phyloP scores from a whole-genome alignment of 1,140 invertebrate genomes.

The Tetramorium simillimum region DNA sequence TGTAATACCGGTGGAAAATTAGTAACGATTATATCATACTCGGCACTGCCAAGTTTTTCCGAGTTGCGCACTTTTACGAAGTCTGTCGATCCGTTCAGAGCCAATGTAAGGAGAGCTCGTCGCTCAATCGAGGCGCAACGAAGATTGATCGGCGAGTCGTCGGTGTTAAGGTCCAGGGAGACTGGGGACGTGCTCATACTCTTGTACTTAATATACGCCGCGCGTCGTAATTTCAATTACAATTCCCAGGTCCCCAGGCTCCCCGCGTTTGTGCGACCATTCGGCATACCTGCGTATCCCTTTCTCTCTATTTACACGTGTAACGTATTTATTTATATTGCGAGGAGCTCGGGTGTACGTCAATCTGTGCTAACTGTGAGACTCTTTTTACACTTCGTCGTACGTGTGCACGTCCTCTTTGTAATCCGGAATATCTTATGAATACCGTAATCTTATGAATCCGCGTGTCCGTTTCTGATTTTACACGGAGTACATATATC shows the following conservation, averaged over 20 bases:
- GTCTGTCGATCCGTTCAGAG: slow-evolving; percentile 26
- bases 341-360: slow-evolving; percentile 64
- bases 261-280: slow-evolving; percentile 34
- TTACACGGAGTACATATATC: neutral
- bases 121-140: slow-evolving; percentile 23
- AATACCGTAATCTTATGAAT: slow-evolving; percentile 14
- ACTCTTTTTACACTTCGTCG: slow-evolving; percentile 44
- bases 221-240: slow-evolving; percentile 61
- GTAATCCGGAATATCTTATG: slow-evolving; percentile 10
- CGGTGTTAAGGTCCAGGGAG: slow-evolving; percentile 59
- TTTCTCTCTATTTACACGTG: slow-evolving; percentile 71
- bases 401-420: slow-evolving; percentile 22
- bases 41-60: slow-evolving; percentile 71
- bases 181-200: slow-evolving; percentile 70
- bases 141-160: slow-evolving; percentile 43
- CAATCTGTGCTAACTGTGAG: slow-evolving; percentile 70
- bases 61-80: slow-evolving; percentile 57
- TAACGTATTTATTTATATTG: slow-evolving; percentile 81
- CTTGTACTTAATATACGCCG: slow-evolving; percentile 75
- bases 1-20: slow-evolving; percentile 38
- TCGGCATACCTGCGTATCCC: slow-evolving; percentile 42
- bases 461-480: slow-evolving; percentile 20
- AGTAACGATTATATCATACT: slow-evolving; percentile 57
- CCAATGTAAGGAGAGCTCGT: slow-evolving; percentile 48
- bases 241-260: slow-evolving; percentile 58